These are phyloP conservation scores for roundworm (Caenorhabditis elegans) DNA, from an alignment of 1,140 invertebrate genomes.

Conservation along the genomic window DNA sequence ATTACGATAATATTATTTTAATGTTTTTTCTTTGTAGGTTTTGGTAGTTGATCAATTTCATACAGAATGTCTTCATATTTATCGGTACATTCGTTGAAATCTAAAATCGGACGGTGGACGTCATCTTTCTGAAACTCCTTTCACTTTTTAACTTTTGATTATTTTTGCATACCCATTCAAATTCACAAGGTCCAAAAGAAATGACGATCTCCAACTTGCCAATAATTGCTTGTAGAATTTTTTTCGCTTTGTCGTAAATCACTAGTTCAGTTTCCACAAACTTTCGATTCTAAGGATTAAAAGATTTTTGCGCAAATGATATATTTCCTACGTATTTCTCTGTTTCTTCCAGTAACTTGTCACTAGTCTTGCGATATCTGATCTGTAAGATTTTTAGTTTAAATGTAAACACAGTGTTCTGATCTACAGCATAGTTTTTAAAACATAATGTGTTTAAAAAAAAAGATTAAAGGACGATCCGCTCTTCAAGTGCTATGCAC, in stretches of 20 bases:
- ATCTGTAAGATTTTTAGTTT: too few species aligned
- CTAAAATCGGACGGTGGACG: not conserved
- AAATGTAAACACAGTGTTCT: too few species aligned
- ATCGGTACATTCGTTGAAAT: not conserved
- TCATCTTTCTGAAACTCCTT: not conserved
- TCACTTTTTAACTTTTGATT: not conserved
- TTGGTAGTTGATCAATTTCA: not conserved
- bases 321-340: not conserved
- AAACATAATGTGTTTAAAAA: too few species aligned
- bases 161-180: not conserved
- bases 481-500: too few species aligned
- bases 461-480: too few species aligned
- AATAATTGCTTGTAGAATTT: not conserved
- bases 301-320: too few species aligned
- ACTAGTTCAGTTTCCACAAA: not conserved
- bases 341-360: not conserved
- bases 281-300: not conserved
- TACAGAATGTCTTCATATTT: slow-evolving; percentile 9
- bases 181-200: not conserved
- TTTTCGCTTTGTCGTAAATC: not conserved
- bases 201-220: slow-evolving; percentile 1
- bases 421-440: too few species aligned
- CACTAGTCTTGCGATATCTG: not conserved
- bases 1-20: too few species aligned
- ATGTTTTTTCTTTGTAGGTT: not conserved